Base-by-base conservation (phyloP, 2,888 invertebrate genomes). In the Achlya flavicornis region DNA sequence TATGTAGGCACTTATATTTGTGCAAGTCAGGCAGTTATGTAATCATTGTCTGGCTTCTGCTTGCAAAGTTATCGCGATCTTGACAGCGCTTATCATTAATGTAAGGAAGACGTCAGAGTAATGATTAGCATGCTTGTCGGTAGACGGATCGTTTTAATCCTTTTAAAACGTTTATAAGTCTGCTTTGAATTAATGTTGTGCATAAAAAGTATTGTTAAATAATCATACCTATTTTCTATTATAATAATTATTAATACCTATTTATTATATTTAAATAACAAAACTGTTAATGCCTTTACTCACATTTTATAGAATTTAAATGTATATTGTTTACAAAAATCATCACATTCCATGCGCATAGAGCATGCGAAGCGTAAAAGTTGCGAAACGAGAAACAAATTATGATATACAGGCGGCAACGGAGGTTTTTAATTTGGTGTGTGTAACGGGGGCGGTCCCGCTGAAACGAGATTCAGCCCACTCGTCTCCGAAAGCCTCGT, bases 351-450 rank as follows among this genome's bases (percentile, higher is more conserved):
- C 16, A 6, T 38, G 41, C 12, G 58, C 58, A 68, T 61, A 65
- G 69, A 71, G 73, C 64, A 70, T 67, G 57, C 64, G 66, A 48
- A 58, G 61, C 63, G 61, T 63, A 65, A 66, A 70, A 68, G 69
- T 66, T 70, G 64, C 64, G 70, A 74, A 73, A 79, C 69, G 66
- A 69, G 74, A 74, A 71, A 72, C 67, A 77, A 77, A 78, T 74
- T 76, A 72, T 76, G 77, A 83, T 79, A 68, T 78, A 78, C 76
- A 69, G 67, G 64, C 61, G 62, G 65, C 63, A 66, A 63, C 68
- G 69, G 67, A 66, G 64, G 77, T 76, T 84, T 81, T 84, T 83
- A 81, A 84, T 84, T 81, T 80, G 69, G 73, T 64, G 69, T 72
- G 70, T 76, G 81, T 76, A 81, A 80, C 64, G 57, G 64, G 64